Conservation (phyloP, 2,888 invertebrate species). For the Ectropis crepuscularia region DNA sequence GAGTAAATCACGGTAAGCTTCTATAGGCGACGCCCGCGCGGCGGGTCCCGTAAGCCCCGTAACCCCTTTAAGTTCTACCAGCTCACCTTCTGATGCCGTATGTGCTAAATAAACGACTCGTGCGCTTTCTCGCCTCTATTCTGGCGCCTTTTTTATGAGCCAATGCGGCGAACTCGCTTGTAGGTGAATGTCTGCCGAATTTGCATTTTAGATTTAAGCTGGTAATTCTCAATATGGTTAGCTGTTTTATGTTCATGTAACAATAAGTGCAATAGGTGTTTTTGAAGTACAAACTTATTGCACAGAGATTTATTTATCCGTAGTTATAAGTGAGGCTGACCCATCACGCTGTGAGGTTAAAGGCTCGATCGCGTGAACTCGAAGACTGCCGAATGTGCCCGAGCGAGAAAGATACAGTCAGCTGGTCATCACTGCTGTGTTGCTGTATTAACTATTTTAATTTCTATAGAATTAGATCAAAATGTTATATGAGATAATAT, state of each 20-base stretch:
- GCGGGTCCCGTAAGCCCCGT: conserved; percentile 65
- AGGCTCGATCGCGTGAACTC: no score
- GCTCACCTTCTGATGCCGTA: conserved; percentile 65
- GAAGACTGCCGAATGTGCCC: no score
- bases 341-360: no score
- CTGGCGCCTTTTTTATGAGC: conserved; percentile 42
- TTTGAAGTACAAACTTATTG: no score
- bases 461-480: no score
- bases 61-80: conserved; percentile 68
- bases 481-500: no score
- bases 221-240: conserved; percentile 20
- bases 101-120: conserved; percentile 63
- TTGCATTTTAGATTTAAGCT: conserved; percentile 29
- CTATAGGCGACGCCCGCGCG: conserved; percentile 70
- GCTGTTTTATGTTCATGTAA: conserved; percentile 1
- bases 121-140: conserved; percentile 49
- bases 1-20: conserved; percentile 81
- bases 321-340: no score
- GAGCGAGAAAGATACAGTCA: no score
- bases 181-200: conserved; percentile 23
- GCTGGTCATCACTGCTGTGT: no score
- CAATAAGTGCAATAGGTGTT: background rate
- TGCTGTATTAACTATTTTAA: no score
- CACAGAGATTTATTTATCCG: no score
- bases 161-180: conserved; percentile 31